Evolutionary conservation across 2,888 invertebrate species (phyloP), one percentile per base, ranked within the genome.

Genomic region (Podotricha telesiphe): DNA sequence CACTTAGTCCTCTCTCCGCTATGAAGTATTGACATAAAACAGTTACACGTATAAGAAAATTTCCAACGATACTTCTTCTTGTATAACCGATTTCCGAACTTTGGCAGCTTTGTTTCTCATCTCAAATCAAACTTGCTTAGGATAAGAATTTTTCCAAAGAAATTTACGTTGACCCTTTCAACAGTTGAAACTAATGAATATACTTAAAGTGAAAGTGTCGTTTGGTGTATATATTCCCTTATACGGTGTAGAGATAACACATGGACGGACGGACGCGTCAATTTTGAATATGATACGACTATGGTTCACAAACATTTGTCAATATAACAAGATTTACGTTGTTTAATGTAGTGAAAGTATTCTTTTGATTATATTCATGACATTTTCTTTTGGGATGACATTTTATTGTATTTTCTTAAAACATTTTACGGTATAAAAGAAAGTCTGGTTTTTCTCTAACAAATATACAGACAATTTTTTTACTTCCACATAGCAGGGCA

Each of bases 161-260:
- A 55, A 55, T 17, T 11, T 17, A 45, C n/a, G 5, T 22, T 22
- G 42, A 42, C 42, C 22, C 22, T 45, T 59, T 42, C 10, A 22
- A 45, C 11, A 22, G 20, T 17, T 22, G 42, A 45, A 59, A 45
- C 28, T 22, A n/a, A 59, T 45, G 11, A 45, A 45, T 45, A 6
- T 19, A 28, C 2, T 15, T 47, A n/a, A 62, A 65, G 70, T 55
- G 68, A 70, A 70, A 68, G 68, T 66, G 40, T 65, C 37, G 47
- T 45, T 22, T 50, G 20, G 10, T 20, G 37, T 51, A 8, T 13
- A 56, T 45, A 70, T 68, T 61, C 55, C 19, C 45, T 28, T 65
- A 61, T 65, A 47, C 48, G 67, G 67, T 34, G 34, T 17, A 8
- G 6, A 28, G 20, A 50, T 42, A 40, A 42, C 42, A 13, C 17